Evolutionary conservation across 2,888 invertebrate species (phyloP), one percentile per base, ranked within the genome.

Genomic region (Caenorhabditis sp.): DNA sequence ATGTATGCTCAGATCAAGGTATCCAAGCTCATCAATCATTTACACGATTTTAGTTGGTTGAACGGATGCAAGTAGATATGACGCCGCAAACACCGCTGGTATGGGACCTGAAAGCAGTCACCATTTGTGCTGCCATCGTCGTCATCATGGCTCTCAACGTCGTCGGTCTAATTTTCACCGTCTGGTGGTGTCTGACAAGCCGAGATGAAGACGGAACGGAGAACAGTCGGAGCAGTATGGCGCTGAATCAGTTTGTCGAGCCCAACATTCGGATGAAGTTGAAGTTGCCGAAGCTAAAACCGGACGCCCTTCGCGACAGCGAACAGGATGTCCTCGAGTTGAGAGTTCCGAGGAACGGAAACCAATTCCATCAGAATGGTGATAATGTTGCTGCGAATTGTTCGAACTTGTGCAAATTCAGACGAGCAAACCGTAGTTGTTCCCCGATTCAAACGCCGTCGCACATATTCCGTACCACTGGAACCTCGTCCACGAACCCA

Each of bases 211-310:
- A 58, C n/a, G 58, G 50, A 17, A 39, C 37, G 22, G 46, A 46
- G 17, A 6, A n/a, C 2, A 45, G 20, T 8, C 32, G 20, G 24
- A 66, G 43, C 22, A 50, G 32, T 24, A 48, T 39, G 5, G 26
- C 32, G 15, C 24, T 41, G 30, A 66, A 52, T 11, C 59, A 74
- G 5, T 68, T 75, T 22, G 27, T 75, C 13, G 75, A 75, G 46
- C 75, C 75, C 24, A 68, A 75, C 27, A 75, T 75, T 41, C 45
- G 66, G 41, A 74, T 74, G 74, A 74, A 74, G 32, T 9, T 74
- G 27, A 74, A 74, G 35, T 4, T 73, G 24, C 59, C 65, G 2
- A 58, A 62, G 24, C 24, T 73, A 11, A 22, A 62, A 27, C 11
- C 50, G 2, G 58, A 55, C 30, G 58, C 62, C 20, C 37, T 72